These are phyloP conservation scores for Aegithalos caudatus DNA, from an alignment of 2,113 vertebrate genomes.

Conservation along the genomic window DNA sequence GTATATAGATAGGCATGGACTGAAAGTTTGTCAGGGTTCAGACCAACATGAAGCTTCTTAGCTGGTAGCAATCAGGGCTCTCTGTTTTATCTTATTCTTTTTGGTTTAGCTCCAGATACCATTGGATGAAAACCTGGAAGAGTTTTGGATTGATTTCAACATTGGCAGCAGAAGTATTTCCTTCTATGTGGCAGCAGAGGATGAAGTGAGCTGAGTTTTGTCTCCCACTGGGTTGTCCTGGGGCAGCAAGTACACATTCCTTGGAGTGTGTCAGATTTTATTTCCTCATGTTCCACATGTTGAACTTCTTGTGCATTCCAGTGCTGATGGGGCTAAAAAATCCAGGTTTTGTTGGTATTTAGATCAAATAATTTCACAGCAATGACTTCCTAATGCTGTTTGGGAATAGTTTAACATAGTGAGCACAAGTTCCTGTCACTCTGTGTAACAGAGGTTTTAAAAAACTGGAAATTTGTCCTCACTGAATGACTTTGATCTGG, in stretches of 20 bases:
- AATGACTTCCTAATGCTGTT: not conserved
- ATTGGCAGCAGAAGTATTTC: conserved; percentile 87
- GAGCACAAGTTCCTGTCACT: not conserved
- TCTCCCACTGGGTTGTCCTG: not conserved
- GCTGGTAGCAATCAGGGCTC: not conserved
- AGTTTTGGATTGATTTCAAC: conserved; percentile 98
- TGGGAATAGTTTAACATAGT: not conserved
- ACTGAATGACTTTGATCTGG: not conserved
- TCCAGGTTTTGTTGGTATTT: not conserved
- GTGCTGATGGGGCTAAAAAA: not conserved
- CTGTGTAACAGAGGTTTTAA: not conserved
- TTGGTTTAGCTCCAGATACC: conserved; percentile 85
- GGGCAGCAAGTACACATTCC: not conserved
- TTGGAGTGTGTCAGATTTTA: not conserved
- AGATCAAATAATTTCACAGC: not conserved
- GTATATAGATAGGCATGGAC: not conserved
- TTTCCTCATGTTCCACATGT: not conserved
- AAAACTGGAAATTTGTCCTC: not conserved
- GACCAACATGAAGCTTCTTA: not conserved
- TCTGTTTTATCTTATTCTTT: not conserved
- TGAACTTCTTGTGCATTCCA: not conserved
- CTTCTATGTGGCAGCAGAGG: conserved; percentile 85
- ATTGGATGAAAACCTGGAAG: conserved; percentile 89
- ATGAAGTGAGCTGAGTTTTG: conserved; percentile 69
- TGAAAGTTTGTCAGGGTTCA: not conserved